phyloP scores from a whole-genome alignment of 2,797 vertebrate species.

The Iguana delicatissima region DNA sequence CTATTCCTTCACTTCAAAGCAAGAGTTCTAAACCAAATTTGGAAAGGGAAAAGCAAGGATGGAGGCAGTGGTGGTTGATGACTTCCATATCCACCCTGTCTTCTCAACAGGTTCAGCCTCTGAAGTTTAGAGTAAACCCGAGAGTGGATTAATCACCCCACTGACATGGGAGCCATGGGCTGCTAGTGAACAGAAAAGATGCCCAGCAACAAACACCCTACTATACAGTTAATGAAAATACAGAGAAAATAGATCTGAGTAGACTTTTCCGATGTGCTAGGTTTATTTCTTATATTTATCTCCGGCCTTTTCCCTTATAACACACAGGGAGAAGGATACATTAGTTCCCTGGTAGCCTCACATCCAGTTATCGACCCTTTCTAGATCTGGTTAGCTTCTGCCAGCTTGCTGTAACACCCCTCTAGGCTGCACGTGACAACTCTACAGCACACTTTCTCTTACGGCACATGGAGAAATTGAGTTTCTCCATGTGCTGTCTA shows the following conservation, averaged over 20 bases:
- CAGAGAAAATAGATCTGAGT: background rate
- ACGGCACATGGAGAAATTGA: background rate
- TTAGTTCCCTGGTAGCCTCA: background rate
- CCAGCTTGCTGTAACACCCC: background rate
- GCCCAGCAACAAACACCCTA: background rate
- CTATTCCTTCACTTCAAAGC: background rate
- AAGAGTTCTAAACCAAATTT: background rate
- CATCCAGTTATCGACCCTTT: background rate
- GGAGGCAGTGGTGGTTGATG: accelerated
- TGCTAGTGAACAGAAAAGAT: too few relatives aligned
- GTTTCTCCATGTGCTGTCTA: background rate
- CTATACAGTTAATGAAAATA: background rate
- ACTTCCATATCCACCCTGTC: too few relatives aligned
- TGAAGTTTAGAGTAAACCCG: too few relatives aligned
- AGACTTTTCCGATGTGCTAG: background rate
- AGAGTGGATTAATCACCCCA: background rate
- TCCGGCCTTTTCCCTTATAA: background rate
- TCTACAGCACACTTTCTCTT: background rate
- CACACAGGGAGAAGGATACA: background rate
- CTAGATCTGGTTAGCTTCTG: background rate
- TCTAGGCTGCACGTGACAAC: background rate
- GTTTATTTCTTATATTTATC: background rate
- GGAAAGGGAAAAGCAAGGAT: background rate
- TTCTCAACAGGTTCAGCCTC: too few relatives aligned
- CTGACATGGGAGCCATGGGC: too few relatives aligned